Base-by-base conservation (phyloP, 2,797 vertebrate species). In the Pseudomugil gertrudae region DNA sequence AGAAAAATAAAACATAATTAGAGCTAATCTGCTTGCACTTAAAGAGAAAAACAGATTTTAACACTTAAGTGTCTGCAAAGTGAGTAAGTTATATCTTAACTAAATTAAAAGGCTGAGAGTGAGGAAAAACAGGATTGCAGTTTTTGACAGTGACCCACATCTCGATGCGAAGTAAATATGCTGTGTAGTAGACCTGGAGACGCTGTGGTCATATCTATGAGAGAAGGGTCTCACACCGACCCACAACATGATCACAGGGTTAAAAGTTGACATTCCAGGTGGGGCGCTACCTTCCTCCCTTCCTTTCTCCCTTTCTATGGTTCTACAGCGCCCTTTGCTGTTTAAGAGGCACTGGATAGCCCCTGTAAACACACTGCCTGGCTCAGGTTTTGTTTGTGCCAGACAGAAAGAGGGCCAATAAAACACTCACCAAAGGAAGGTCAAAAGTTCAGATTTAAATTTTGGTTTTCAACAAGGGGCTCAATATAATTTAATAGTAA, bases 181-280 rank as follows among this genome's bases (percentile, higher is more conserved):
- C 57, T 62, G 54, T 57, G 26, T 11, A 50, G 47, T 26, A 50
- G 11, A 50, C 10, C 24, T 24, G 26, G 26, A 26, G 24, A 26
- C 26, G 27, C 50, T 77, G 56, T 23, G 66, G 50, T 66, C 62
- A 57, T 5, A n/a, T 32, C 63, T 62, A 62, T 55, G 59, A 72
- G 26, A 35, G 17, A 27, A 61, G 65, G 78, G 76, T 68, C 62
- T 50, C 5, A 3, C 69, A 56, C 17, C 53, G 68, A 84, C 72
- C 86, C 67, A 72, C 65, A 70, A 53, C 43, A 59, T 64, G 65
- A 70, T 69, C n/a, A 5, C 24, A 23, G 78, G 76, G 81, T 90
- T 85, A 86, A 83, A 81, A 80, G 73, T 79, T 72, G 53, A 83
- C 76, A 87, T 84, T 85, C 69, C 81, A 88, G 66, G 79, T 83